Evolutionary conservation across 2,797 vertebrate species (phyloP).

Genomic region (Anniella stebbinsi): DNA sequence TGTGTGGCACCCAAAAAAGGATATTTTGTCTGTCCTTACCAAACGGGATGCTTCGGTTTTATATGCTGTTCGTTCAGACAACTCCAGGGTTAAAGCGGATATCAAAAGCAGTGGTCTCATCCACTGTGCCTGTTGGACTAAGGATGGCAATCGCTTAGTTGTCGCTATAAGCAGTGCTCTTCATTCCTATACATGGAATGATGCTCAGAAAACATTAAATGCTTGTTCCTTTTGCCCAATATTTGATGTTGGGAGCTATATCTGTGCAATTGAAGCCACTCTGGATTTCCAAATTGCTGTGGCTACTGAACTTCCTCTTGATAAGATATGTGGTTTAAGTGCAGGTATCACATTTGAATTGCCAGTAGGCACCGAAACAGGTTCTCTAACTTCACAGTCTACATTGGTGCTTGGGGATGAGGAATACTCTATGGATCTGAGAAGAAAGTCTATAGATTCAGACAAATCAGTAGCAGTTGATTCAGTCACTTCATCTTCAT

Average conservation of each 20-base stretch:
- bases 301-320: constrained; percentile 90
- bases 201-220: constrained; percentile 86
- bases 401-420: constrained; percentile 78
- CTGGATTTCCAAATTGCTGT: constrained; percentile 89
- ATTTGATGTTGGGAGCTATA: constrained; percentile 90
- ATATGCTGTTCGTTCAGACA: constrained; percentile 85
- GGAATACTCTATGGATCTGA: constrained; percentile 79
- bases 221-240: constrained; percentile 90
- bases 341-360: constrained; percentile 86
- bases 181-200: constrained; percentile 92
- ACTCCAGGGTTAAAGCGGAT: constrained; percentile 85
- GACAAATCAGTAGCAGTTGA: constrained; percentile 78
- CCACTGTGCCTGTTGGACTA: constrained; percentile 93
- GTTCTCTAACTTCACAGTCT: constrained; percentile 71
- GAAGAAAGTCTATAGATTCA: constrained; percentile 86
- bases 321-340: constrained; percentile 89
- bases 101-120: constrained; percentile 87
- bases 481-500: constrained; percentile 76
- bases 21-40: constrained; percentile 89
- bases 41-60: constrained; percentile 88
- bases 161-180: constrained; percentile 89
- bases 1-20: constrained; percentile 92
- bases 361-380: constrained; percentile 71
- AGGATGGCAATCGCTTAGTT: constrained; percentile 91
- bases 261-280: constrained; percentile 89